Evolutionary conservation across 2,797 vertebrate species (phyloP), one percentile per base, ranked within the genome.

Genomic region (Sebastolobus altivelis): DNA sequence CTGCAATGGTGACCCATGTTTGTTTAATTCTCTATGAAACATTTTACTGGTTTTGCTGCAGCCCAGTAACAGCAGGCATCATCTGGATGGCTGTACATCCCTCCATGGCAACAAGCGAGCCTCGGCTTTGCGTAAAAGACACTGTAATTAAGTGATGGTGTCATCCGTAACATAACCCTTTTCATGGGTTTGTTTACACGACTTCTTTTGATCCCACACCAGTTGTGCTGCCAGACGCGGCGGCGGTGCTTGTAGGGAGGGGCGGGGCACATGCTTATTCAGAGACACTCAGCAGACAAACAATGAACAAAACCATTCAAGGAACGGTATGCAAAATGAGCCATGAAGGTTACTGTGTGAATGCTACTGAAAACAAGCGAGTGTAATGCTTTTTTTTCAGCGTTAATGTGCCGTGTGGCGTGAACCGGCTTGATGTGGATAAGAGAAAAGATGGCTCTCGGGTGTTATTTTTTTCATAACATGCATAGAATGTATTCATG

Each of bases 141-240:
- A 72, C 71, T 87, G 71, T 86, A 87, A 93, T 93, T 89, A 87
- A 89, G 70, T 27, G 78, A 87, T 78, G 79, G 86, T 88, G 87
- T 91, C 93, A 93, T 88, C 85, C 25, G 66, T 87, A 88, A 81
- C 90, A 67, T 78, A 81, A 84, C 79, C 83, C 84, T 83, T 91
- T 89, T 88, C 85, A 80, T 75, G 72, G 63, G 46, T 65, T 84
- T 92, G 92, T 94, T 95, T 93, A 92, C 90, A 67, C 54, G 69
- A 74, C 74, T 73, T 60, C 85, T 79, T 88, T 85, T 91, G 87
- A 90, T 90, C 85, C 69, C 54, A 16, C 81, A 81, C 66, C 85
- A 69, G 81, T 86, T 79, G 82, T 73, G 75, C 70, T 61, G 56
- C 63, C 74, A 87, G 84, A 59, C 72, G 43, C 55, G 65, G 83